These are phyloP conservation scores for Craterocephalus amniculus DNA, from an alignment of 2,797 vertebrate species.

Conservation along the genomic window DNA sequence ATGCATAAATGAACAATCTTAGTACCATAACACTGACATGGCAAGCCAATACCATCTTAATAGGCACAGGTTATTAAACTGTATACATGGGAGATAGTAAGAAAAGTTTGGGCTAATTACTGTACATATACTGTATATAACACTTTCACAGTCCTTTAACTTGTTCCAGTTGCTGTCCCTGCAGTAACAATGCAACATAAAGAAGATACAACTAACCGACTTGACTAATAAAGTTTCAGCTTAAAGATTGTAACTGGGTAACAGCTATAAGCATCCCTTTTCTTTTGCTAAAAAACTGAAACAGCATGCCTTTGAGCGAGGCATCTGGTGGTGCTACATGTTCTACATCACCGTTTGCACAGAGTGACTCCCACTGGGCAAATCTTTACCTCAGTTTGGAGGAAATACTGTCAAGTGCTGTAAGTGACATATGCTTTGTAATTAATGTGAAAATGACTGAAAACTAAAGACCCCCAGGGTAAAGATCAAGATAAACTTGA, in stretches of 20 bases:
- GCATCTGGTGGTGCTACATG: slow-evolving; percentile 53
- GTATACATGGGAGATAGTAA: slow-evolving; percentile 35
- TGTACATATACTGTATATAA: slow-evolving; percentile 52
- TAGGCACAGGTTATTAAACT: slow-evolving; percentile 44
- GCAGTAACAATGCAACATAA: slow-evolving; percentile 27
- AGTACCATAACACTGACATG: slow-evolving; percentile 31
- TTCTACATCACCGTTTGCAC: slow-evolving; percentile 14
- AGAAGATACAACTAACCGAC: slow-evolving; percentile 18
- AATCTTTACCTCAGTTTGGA: slow-evolving; percentile 5
- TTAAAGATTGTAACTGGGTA: slow-evolving; percentile 5
- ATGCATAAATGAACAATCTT: slow-evolving; percentile 33
- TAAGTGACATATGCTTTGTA: not conserved
- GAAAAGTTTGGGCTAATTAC: slow-evolving; percentile 46
- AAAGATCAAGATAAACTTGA: not conserved
- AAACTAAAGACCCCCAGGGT: slow-evolving; percentile 8
- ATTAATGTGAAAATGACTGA: not conserved
- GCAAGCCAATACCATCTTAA: slow-evolving; percentile 35
- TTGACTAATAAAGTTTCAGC: slow-evolving; percentile 25
- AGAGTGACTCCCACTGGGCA: not conserved
- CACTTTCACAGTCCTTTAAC: slow-evolving; percentile 64
- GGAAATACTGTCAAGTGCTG: not conserved
- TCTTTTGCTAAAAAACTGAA: slow-evolving; percentile 12
- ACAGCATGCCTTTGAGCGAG: slow-evolving; percentile 41
- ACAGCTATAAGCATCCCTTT: slow-evolving; percentile 8
- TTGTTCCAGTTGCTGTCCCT: slow-evolving; percentile 70